Evolutionary conservation across 2,113 vertebrate genomes (phyloP).

Genomic region (Platichthys stellatus): DNA sequence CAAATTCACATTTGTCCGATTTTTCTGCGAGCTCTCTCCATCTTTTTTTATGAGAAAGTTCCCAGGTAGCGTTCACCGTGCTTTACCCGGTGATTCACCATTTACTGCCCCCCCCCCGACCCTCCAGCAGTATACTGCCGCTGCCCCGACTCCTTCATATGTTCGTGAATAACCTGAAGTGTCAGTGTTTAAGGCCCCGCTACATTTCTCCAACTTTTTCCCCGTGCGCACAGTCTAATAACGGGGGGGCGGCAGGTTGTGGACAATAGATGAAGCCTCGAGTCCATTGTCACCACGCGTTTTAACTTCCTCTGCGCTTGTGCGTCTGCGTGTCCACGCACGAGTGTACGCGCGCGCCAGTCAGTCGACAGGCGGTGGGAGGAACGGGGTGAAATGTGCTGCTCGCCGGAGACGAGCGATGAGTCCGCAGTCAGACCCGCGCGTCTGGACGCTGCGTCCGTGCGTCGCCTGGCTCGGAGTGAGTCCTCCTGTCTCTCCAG

Average conservation of each 20-base stretch:
- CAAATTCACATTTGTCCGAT: not conserved
- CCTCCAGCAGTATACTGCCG: slow-evolving; percentile 42
- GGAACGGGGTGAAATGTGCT: slow-evolving; percentile 50
- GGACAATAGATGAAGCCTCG: slow-evolving; percentile 64
- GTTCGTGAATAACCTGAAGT: slow-evolving; percentile 61
- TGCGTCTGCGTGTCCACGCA: slow-evolving; percentile 22
- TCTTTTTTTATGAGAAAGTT: slow-evolving; percentile 54
- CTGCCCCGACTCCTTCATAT: slow-evolving; percentile 59
- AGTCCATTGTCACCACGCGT: slow-evolving; percentile 61
- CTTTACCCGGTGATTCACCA: slow-evolving; percentile 38
- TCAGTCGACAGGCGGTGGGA: slow-evolving; percentile 59
- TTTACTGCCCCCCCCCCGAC: slow-evolving; percentile 10
- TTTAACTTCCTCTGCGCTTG: slow-evolving; percentile 61
- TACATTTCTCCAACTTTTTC: slow-evolving; percentile 61
- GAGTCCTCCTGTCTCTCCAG: slow-evolving; percentile 49
- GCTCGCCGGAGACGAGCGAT: slow-evolving; percentile 53
- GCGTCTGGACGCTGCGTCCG: slow-evolving; percentile 55
- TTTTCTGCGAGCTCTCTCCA: not conserved
- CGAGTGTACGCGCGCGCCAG: slow-evolving; percentile 33
- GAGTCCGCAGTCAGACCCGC: slow-evolving; percentile 63
- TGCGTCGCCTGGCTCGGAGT: slow-evolving; percentile 11
- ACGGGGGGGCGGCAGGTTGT: slow-evolving; percentile 57
- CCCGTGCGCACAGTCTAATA: slow-evolving; percentile 45
- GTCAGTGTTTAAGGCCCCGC: slow-evolving; percentile 26
- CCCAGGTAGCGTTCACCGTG: slow-evolving; percentile 50